phyloP scores from a whole-genome alignment of 1,140 invertebrate genomes.

The Caenorhabditis briggsae region DNA sequence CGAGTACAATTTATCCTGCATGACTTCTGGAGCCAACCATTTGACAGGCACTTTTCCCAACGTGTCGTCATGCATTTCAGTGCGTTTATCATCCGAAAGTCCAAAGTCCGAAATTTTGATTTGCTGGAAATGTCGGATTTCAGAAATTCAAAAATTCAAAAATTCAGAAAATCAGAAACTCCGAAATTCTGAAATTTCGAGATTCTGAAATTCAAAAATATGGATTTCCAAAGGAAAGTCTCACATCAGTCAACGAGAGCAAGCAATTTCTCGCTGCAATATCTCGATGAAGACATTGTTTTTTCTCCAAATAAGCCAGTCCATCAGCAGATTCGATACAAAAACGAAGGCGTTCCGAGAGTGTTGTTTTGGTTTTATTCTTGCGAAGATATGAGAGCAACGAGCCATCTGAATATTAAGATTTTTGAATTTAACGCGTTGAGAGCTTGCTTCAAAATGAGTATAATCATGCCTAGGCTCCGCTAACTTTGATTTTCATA shows the following conservation, averaged over 20 bases:
- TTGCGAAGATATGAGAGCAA: conserved; percentile 65
- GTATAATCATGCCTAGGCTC: too few relatives aligned
- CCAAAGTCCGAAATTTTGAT: conserved; percentile 70
- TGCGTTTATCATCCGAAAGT: conserved; percentile 66
- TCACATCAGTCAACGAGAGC: conserved; percentile 57
- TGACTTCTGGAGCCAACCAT: conserved; percentile 81
- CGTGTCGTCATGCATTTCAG: conserved; percentile 83
- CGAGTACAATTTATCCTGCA: conserved; percentile 70
- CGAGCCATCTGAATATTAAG: conserved; percentile 60
- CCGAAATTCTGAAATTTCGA: too few relatives aligned
- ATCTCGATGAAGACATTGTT: conserved; percentile 56
- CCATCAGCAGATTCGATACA: conserved; percentile 67
- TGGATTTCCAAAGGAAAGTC: too few relatives aligned
- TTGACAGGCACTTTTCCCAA: conserved; percentile 87
- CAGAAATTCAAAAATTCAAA: background rate
- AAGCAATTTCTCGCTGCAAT: conserved; percentile 68
- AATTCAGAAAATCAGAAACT: too few relatives aligned
- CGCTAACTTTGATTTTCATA: too few relatives aligned
- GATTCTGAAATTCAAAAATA: too few relatives aligned
- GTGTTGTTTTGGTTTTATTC: conserved; percentile 58
- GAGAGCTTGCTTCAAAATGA: too few relatives aligned
- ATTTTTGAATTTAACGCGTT: too few relatives aligned
- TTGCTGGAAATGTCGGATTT: conserved; percentile 16
- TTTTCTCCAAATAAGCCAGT: conserved; percentile 64
- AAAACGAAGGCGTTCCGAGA: conserved; percentile 67